A percentile compares a stretch with the other conserved stretches of the same genome.
Conservation (phyloP, 2,888 invertebrate species). For the Melanophora roralis region DNA sequence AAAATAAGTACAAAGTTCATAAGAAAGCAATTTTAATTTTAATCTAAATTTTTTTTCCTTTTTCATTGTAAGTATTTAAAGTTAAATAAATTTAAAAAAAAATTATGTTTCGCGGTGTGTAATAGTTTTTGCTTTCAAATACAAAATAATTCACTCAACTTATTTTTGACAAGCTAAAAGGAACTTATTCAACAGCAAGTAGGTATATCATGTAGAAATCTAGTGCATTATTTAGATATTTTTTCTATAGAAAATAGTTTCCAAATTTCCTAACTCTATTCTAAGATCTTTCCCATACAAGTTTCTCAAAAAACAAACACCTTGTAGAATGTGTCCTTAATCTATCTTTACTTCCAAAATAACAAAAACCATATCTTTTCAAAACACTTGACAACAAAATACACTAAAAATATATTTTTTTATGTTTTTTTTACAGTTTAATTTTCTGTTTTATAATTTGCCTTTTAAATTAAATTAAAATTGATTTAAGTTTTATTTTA, state of each 20-base stretch:
- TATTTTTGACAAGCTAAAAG: neutral
- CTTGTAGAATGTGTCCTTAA: neutral
- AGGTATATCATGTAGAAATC: constrained; percentile 15
- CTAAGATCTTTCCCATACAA: neutral
- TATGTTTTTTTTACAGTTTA: constrained; percentile 10
- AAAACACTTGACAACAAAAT: constrained; percentile 24
- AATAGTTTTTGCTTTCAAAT: too few species aligned
- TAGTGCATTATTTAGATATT: constrained; percentile 4
- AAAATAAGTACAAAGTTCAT: too few species aligned
- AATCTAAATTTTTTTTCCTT: too few species aligned
- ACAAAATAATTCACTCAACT: too few species aligned
- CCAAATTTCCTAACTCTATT: neutral
- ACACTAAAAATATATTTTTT: constrained; percentile 37
- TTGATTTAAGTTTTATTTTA: neutral
- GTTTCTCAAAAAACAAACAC: neutral
- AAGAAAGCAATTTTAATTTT: too few species aligned
- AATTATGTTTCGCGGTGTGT: neutral
- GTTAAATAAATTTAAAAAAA: neutral
- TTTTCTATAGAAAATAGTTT: neutral
- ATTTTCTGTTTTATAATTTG: constrained; percentile 6
- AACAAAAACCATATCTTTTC: neutral
- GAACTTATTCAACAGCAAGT: neutral
- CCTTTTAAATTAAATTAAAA: neutral
- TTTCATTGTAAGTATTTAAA: neutral
- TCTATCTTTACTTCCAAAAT: neutral